A percentile compares a stretch with the other conserved stretches of the same genome.
These are phyloP conservation scores for Paragorgia papillata DNA, from an alignment of 92 coral and sea anemone genomes.

Conservation along the genomic window DNA sequence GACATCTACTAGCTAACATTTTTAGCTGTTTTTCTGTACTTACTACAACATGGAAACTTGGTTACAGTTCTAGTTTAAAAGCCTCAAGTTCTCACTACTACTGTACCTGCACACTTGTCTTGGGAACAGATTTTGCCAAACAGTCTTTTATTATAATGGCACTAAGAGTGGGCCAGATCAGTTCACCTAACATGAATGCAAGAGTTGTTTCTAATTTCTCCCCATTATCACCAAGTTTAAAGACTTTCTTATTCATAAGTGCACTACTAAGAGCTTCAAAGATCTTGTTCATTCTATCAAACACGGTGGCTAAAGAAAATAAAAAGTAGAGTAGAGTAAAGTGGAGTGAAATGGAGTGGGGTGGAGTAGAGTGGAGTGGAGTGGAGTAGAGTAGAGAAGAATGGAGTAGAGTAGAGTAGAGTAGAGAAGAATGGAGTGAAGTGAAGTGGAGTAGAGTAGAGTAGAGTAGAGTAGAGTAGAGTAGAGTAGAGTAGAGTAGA, in stretches of 20 bases:
- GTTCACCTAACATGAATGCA: conserved; percentile 55
- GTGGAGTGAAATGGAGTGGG: neutral
- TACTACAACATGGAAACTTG: too few species aligned
- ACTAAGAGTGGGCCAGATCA: conserved; percentile 75
- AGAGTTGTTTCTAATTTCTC: conserved; percentile 4
- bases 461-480: too few species aligned
- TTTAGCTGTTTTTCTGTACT: too few species aligned
- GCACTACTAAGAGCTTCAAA: conserved; percentile 25
- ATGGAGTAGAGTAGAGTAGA: neutral
- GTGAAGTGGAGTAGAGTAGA: too few species aligned
- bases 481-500: too few species aligned
- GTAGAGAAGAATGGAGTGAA: too few species aligned
- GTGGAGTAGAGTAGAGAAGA: too few species aligned
- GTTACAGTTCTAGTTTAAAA: too few species aligned
- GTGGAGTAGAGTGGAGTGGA: too few species aligned
- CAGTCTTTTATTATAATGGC: conserved; percentile 78
- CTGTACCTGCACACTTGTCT: conserved; percentile 90
- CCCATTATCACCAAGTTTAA: neutral
- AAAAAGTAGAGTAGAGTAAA: neutral
- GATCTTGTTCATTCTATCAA: neutral
- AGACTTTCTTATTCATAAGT: neutral
- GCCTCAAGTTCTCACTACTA: too few species aligned
- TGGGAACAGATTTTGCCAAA: conserved; percentile 74
- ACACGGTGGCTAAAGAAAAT: neutral
- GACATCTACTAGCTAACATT: too few species aligned